Percentiles rank a stretch among this genome's conserved stretches.
phyloP scores from a whole-genome alignment of 2,888 invertebrate genomes.

The Cerceris ruficornis region DNA sequence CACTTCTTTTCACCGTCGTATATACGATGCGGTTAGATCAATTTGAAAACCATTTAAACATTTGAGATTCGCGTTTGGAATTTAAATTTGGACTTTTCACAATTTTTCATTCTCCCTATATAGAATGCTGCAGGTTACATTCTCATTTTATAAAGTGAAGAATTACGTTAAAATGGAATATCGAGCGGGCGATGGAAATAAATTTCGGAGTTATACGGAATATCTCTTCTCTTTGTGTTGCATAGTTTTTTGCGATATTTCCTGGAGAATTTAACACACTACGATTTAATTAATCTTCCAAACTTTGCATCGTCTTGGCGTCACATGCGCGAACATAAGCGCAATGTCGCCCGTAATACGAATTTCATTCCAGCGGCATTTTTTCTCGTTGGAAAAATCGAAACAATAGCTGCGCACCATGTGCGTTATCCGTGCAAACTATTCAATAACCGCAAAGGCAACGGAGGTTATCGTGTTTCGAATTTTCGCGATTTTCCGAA shows the following conservation, averaged over 20 bases:
- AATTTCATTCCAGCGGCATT: constrained; percentile 31
- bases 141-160: neutral
- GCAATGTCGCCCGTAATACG: constrained; percentile 32
- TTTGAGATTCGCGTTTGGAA: neutral
- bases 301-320: constrained; percentile 16
- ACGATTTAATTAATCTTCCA: constrained; percentile 54
- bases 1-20: neutral
- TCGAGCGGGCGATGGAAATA: constrained; percentile 16
- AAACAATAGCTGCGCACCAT: constrained; percentile 15
- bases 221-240: constrained; percentile 20
- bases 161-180: neutral
- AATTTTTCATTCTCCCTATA: neutral
- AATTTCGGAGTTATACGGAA: constrained; percentile 23
- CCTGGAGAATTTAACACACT: constrained; percentile 32
- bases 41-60: neutral
- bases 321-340: constrained; percentile 31
- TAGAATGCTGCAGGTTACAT: neutral
- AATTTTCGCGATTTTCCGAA: neutral
- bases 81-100: neutral
- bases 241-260: constrained; percentile 55
- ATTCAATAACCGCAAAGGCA: neutral
- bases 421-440: constrained; percentile 4
- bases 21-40: neutral
- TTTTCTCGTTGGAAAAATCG: constrained; percentile 22
- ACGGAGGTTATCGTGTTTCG: neutral